phyloP scores from a whole-genome alignment of 2,888 invertebrate species.

The Philhelius pedissequus region DNA sequence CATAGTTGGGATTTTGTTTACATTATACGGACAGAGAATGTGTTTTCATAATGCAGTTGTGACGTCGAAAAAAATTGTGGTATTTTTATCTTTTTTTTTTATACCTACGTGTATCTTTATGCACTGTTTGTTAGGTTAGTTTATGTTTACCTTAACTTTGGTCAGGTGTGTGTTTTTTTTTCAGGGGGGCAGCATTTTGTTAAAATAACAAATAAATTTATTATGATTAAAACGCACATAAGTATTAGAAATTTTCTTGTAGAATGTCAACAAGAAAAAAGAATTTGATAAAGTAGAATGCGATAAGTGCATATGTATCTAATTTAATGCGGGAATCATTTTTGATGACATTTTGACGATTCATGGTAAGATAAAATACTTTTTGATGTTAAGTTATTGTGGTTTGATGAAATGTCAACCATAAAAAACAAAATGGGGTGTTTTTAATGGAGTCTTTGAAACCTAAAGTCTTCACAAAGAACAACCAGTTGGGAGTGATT shows the following conservation, averaged over 20 bases:
- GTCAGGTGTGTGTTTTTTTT: conserved; percentile 29
- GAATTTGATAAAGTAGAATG: not conserved
- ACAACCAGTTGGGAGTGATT: no score
- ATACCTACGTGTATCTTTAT: no score
- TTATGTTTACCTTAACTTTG: conserved; percentile 8
- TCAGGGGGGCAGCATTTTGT: not conserved
- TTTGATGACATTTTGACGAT: not conserved
- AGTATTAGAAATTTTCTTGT: not conserved
- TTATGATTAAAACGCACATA: not conserved
- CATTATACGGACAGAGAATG: not conserved
- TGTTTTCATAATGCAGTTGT: conserved; percentile 32
- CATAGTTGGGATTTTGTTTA: not conserved
- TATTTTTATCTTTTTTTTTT: not conserved
- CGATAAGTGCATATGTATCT: no score
- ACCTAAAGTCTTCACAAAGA: no score
- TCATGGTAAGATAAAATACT: not conserved
- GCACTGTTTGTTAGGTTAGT: conserved; percentile 13
- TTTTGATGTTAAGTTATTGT: not conserved
- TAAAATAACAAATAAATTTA: not conserved
- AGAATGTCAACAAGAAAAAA: not conserved
- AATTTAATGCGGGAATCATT: not conserved
- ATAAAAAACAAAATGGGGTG: not conserved
- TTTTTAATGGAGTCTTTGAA: no score
- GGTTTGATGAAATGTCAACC: not conserved
- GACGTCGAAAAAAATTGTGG: conserved; percentile 25